Evolutionary conservation across 2,113 vertebrate genomes (phyloP).

Genomic region (Pyrgilauda ruficollis): DNA sequence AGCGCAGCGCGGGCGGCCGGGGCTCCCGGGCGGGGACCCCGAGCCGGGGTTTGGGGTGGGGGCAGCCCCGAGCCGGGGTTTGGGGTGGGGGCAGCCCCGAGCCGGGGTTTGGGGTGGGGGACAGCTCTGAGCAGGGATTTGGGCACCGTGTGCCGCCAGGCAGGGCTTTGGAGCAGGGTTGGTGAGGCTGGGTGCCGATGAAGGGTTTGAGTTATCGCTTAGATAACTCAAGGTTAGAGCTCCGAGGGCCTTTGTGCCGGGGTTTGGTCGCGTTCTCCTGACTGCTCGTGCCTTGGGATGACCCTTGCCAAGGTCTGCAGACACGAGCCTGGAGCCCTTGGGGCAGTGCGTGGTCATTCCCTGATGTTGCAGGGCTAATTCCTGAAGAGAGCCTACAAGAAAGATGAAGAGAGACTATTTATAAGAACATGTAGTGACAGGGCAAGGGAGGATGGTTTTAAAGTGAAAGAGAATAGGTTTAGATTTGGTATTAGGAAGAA

Average conservation of each 20-base stretch:
- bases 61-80: not conserved
- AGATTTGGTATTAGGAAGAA: not conserved
- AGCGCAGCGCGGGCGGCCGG: not conserved
- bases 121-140: not conserved
- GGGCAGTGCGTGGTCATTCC: fast-evolving
- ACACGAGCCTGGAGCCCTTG: not conserved
- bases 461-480: not conserved
- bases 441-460: not conserved
- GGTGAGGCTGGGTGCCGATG: not conserved
- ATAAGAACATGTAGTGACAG: not conserved
- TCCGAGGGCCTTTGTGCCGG: not conserved
- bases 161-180: not conserved
- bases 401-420: not conserved
- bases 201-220: not conserved
- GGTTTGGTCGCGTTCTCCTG: not conserved
- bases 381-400: not conserved
- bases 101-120: not conserved
- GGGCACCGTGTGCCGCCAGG: not conserved
- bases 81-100: not conserved
- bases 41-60: not conserved
- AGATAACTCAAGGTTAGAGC: not conserved
- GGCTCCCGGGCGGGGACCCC: not conserved
- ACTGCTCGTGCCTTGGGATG: not conserved
- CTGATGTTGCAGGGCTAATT: not conserved
- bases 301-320: not conserved